A percentile compares a stretch with the other conserved stretches of the same genome.
phyloP scores from a whole-genome alignment of 2,797 vertebrate species.

The Trematomus bernacchii region DNA sequence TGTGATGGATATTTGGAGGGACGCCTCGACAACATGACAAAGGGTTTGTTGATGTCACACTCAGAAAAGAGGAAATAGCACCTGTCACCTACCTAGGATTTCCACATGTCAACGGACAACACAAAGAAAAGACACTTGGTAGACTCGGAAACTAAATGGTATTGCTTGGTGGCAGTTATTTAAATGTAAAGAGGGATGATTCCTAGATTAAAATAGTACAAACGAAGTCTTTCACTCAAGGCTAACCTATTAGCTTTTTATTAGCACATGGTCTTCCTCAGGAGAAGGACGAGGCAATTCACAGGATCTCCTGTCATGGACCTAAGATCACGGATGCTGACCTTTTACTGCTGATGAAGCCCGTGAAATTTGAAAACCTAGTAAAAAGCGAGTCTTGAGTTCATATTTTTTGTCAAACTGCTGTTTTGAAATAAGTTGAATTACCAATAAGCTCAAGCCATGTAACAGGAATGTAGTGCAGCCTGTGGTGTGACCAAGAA shows the following conservation, averaged over 20 bases:
- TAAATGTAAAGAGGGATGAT: conserved; percentile 19
- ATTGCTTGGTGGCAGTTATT: conserved; percentile 66
- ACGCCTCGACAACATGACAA: conserved; percentile 41
- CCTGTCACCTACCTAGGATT: conserved; percentile 68
- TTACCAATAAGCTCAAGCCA: not conserved
- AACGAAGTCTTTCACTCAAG: conserved; percentile 18
- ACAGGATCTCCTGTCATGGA: not conserved
- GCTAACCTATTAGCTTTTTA: conserved; percentile 8
- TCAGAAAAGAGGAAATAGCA: conserved; percentile 74
- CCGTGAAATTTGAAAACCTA: conserved; percentile 11
- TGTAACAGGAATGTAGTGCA: conserved; percentile 41
- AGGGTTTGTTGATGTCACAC: conserved; percentile 46
- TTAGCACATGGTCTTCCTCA: not conserved
- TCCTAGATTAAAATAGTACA: conserved; percentile 12
- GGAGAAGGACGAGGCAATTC: not conserved
- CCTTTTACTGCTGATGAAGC: conserved; percentile 5
- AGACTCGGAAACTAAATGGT: conserved; percentile 46
- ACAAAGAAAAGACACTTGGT: conserved; percentile 50
- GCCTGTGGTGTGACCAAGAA: conserved; percentile 1
- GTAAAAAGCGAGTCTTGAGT: conserved; percentile 15
- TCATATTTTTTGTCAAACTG: conserved; percentile 12
- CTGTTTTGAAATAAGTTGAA: conserved; percentile 6
- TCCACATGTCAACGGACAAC: conserved; percentile 46
- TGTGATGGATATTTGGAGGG: conserved; percentile 46
- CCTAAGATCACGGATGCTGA: not conserved